Evolutionary conservation across 2,797 vertebrate species (phyloP).

Genomic region (Esox masquinongy): DNA sequence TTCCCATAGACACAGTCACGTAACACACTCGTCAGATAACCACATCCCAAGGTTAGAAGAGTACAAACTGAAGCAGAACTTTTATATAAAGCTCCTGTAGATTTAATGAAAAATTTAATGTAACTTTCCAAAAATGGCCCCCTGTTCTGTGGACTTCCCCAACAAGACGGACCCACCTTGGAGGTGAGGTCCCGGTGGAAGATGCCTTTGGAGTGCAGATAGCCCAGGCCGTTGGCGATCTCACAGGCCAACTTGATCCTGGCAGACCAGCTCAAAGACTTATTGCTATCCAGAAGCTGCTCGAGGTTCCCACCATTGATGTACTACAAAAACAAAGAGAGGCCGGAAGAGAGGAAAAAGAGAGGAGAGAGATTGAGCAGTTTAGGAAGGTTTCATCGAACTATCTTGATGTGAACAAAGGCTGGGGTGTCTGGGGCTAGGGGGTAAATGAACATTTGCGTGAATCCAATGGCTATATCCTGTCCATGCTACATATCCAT

Average conservation of each 20-base stretch:
- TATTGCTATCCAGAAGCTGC: slow-evolving; percentile 92
- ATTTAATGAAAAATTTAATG: too few species aligned
- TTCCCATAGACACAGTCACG: slow-evolving; percentile 27
- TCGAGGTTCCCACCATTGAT: slow-evolving; percentile 97
- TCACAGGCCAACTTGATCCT: slow-evolving; percentile 90
- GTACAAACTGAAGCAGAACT: not conserved
- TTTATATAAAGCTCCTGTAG: not conserved
- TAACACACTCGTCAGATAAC: slow-evolving; percentile 2
- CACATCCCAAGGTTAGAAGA: not conserved
- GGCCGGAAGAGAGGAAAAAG: not conserved
- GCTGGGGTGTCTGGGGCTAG: not conserved
- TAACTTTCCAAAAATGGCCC: too few species aligned
- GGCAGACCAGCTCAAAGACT: slow-evolving; percentile 87
- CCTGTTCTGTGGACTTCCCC: too few species aligned
- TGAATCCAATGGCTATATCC: not conserved
- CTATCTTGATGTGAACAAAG: too few species aligned
- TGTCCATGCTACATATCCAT: not conserved
- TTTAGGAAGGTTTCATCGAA: too few species aligned
- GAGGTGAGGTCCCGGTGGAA: slow-evolving; percentile 98
- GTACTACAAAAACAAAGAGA: slow-evolving; percentile 75
- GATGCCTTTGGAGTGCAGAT: slow-evolving; percentile 96
- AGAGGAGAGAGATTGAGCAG: too few species aligned
- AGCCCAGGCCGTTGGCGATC: slow-evolving; percentile 87
- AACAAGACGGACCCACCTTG: slow-evolving; percentile 77
- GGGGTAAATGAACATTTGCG: not conserved